Evolutionary conservation across 2,113 vertebrate genomes (phyloP), one percentile per base, ranked within the genome.

Genomic region (Centropus bengalensis): DNA sequence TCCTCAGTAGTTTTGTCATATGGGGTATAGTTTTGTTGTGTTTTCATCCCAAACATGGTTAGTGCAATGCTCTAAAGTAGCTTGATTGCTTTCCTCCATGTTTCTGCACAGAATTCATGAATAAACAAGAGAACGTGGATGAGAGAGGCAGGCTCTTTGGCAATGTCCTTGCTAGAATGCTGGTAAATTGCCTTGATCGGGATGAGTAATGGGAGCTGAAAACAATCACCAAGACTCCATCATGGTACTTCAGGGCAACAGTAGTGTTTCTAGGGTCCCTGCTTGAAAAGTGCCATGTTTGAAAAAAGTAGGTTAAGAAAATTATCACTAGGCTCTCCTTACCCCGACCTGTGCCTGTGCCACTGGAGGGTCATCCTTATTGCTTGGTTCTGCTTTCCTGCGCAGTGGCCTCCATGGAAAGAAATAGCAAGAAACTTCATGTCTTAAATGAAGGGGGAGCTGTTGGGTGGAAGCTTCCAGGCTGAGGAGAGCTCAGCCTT

Each of bases 231-330:
- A 84, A 38, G 40, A 45, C 33, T 74, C 42, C 67, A 32, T 67
- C 55, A 47, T 20, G 58, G 69, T 69, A n/a, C 36, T 63, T 82
- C 58, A 91, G 67, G 71, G 73, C 45, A 82, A 71, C 42, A 84
- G 47, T 18, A 12, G 67, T 80, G 63, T 95, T 95, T 79, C 78
- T 91, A 95, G 63, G 63, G 60, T 1, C n/a, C 42, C 58, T 74
- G 59, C 24, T 86, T 75, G 38, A 52, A 44, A 86, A 93, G 75
- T 52, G 33, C n/a, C 26, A 44, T 8, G 51, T n/a, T 4, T 87
- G 54, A 79, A 81, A 86, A 84, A 91, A 94, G 62, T 82, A 89
- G 62, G 75, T 89, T 74, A 94, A 93, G 89, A 69, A 91, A 95
- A 92, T 91, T 85, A 76, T 17, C 67, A 32, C 71, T 85, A 80